Conservation (phyloP, 2,113 vertebrate genomes). For the Uria lomvia region DNA sequence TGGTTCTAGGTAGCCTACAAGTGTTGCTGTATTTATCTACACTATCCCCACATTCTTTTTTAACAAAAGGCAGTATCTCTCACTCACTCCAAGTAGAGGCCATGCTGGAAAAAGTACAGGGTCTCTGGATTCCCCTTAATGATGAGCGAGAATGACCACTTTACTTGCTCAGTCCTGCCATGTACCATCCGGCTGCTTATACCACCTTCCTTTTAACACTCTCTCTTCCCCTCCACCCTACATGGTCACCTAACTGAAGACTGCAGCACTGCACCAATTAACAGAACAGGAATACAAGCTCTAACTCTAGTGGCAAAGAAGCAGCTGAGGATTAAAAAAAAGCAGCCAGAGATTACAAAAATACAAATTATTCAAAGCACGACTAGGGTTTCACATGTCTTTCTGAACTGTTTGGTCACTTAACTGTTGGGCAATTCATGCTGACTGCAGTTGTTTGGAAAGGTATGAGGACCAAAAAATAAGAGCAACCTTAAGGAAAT, state of each 20-base stretch:
- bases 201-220: background rate
- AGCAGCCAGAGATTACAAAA: background rate
- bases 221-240: background rate
- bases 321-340: background rate
- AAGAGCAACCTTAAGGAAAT: conserved; percentile 14
- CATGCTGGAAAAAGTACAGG: background rate
- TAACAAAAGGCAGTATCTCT: background rate
- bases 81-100: background rate
- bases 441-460: conserved; percentile 28
- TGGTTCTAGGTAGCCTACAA: background rate
- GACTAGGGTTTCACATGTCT: background rate
- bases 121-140: background rate
- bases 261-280: background rate
- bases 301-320: background rate
- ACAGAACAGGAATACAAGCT: background rate
- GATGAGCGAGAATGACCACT: background rate
- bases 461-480: conserved; percentile 1
- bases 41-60: background rate
- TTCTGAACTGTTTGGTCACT: background rate
- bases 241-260: background rate
- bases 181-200: background rate
- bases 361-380: background rate
- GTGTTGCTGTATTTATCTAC: background rate
- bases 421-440: conserved; percentile 3
- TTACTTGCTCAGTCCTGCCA: background rate